Base-by-base conservation (phyloP, 2,113 vertebrate species). In the Harpagus bidentatus region DNA sequence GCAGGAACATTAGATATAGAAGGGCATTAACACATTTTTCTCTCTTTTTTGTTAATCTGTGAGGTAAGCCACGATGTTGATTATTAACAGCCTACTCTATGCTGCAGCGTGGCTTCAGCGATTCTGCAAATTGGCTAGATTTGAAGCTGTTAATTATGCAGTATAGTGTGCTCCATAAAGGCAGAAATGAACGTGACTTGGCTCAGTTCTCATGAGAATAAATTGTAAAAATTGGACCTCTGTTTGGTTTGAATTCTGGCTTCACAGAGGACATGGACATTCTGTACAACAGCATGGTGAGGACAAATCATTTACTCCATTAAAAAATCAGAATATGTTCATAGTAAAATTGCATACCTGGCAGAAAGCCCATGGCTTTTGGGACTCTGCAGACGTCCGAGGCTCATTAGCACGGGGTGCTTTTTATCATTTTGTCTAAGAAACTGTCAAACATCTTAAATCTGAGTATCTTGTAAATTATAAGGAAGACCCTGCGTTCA, bases 111-210 rank as follows among this genome's bases (percentile, higher is more conserved):
- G 29, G 73, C 72, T 95, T 81, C 86, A 83, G 42, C 2, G 0
- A 19, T 92, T 95, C 92, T 93, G 53, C 17, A 53, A 73, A 84
- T 88, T 93, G 92, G 86, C 90, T 91, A 52, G 43, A 48, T 93
- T 86, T 95, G 48, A 88, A 88, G 69, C 73, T 93, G 76, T 61
- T 88, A 93, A 93, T 95, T 92, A 93, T 72, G 55, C 59, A 56
- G 76, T 74, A 78, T 90, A 88, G 61, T 79, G 56, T 11, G 14
- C 31, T 92, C 62, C 45, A 73, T 80, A 86, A 86, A 95, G 72
- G 55, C 79, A 96, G 82, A 90, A 96, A 86, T 71, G 20, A 97
- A 83, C 29, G 7, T 74, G 80, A 79, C 82, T 96, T 96, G 96
- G 85, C 92, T 90, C 55, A 43, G 42, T 52, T 86, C 65, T 93